Evolutionary conservation across 2,113 vertebrate species (phyloP).

Genomic region (Panthera leo): DNA sequence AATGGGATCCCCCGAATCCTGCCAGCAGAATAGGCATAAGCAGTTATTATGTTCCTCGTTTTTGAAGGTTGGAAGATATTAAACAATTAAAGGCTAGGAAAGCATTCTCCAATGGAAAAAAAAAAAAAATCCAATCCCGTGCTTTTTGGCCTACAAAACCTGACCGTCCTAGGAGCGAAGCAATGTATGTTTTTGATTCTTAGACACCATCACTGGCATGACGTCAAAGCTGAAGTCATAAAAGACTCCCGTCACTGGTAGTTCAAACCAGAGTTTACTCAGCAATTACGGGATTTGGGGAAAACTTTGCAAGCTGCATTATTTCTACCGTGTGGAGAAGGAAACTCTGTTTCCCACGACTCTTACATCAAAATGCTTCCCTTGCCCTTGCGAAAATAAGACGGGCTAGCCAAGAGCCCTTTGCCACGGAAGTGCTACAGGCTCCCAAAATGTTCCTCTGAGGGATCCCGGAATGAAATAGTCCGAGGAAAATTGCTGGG

Average conservation of each 20-base stretch:
- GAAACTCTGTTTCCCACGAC: not conserved
- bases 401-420: not conserved
- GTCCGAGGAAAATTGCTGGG: not conserved
- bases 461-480: slow-evolving; percentile 17
- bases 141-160: not conserved
- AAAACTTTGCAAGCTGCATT: not conserved
- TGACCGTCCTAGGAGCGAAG: not conserved
- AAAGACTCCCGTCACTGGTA: not conserved
- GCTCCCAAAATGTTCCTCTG: not conserved
- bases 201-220: not conserved
- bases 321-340: not conserved
- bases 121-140: not conserved
- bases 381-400: slow-evolving; percentile 12
- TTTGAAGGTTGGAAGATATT: slow-evolving; percentile 26
- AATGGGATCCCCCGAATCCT: not conserved
- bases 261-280: slow-evolving; percentile 15
- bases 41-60: not conserved
- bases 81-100: not conserved
- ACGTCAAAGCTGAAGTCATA: not conserved
- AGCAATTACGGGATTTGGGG: not conserved
- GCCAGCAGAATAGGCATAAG: not conserved
- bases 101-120: not conserved
- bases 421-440: not conserved
- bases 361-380: not conserved
- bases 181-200: not conserved